phyloP scores from a whole-genome alignment of 2,113 vertebrate species.

The Sinosuthora webbiana region DNA sequence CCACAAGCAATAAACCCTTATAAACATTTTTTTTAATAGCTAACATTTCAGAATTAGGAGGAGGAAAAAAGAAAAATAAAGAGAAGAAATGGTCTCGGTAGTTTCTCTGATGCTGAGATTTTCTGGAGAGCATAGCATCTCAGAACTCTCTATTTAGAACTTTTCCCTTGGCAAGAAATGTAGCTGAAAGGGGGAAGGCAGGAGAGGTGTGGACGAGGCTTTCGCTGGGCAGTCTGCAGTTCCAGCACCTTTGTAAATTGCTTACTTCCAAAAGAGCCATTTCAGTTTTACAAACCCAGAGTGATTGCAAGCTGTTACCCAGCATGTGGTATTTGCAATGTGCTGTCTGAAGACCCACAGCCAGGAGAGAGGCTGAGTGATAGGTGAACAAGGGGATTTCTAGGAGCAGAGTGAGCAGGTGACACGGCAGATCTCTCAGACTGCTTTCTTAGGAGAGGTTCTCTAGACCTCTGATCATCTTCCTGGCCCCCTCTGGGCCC shows the following conservation, averaged over 20 bases:
- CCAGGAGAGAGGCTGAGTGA: background rate
- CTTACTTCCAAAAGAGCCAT: background rate
- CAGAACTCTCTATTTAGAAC: background rate
- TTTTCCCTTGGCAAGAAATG: background rate
- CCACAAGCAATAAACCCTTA: constrained; percentile 4
- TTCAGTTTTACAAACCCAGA: background rate
- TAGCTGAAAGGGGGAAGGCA: background rate
- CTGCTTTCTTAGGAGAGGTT: background rate
- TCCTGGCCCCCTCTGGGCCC: background rate
- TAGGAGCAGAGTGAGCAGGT: background rate
- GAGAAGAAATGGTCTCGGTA: background rate
- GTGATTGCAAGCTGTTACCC: background rate
- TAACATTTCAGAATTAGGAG: constrained; percentile 10
- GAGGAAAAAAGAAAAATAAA: constrained; percentile 2
- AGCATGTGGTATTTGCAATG: background rate
- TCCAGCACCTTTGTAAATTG: background rate
- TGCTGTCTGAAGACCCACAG: background rate
- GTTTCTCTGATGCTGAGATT: background rate
- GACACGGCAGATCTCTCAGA: background rate
- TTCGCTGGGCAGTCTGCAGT: background rate
- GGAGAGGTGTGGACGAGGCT: background rate
- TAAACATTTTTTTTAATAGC: constrained; percentile 17
- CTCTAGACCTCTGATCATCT: background rate
- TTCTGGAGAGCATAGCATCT: background rate
- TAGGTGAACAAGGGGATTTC: background rate